These are phyloP conservation scores for Spongilla lacustris DNA, from an alignment of 37 sponge, comb jelly and placozoan genomes.

Conservation along the genomic window DNA sequence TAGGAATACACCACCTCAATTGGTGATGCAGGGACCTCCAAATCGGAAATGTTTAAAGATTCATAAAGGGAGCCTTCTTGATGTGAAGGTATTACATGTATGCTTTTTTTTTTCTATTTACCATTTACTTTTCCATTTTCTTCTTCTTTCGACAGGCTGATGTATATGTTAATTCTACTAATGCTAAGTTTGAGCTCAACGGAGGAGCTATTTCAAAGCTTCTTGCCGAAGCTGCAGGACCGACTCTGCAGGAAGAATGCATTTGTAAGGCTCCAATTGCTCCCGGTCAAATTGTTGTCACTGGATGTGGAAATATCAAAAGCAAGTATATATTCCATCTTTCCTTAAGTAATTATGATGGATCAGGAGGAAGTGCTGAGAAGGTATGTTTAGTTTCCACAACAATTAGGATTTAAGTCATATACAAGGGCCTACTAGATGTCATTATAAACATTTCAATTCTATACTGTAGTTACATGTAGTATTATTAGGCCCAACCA, in stretches of 20 bases:
- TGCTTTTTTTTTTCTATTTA: no score
- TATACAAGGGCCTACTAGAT: no score
- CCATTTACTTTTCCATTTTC: no score
- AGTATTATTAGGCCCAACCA: no score
- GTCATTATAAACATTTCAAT: no score
- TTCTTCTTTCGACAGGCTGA: constrained; percentile 50
- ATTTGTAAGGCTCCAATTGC: constrained; percentile 25
- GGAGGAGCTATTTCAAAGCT: constrained; percentile 43
- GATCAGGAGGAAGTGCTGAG: constrained; percentile 22
- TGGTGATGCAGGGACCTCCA: not conserved
- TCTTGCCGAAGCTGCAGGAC: constrained; percentile 61
- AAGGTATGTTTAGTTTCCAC: no score
- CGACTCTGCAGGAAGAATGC: constrained; percentile 56
- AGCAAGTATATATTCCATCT: constrained; percentile 58
- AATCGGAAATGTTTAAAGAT: not conserved
- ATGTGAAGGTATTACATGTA: constrained; percentile 22
- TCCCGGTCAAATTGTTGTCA: constrained; percentile 53
- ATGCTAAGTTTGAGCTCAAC: constrained; percentile 30
- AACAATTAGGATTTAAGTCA: no score
- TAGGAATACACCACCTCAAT: no score
- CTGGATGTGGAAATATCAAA: constrained; percentile 33
- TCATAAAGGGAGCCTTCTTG: constrained; percentile 22
- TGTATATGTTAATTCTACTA: constrained; percentile 70
- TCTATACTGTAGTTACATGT: no score
- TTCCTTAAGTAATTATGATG: constrained; percentile 36